Evolutionary conservation across 2,113 vertebrate species (phyloP), one percentile per base, ranked within the genome.

Genomic region (Dasypus novemcinctus): DNA sequence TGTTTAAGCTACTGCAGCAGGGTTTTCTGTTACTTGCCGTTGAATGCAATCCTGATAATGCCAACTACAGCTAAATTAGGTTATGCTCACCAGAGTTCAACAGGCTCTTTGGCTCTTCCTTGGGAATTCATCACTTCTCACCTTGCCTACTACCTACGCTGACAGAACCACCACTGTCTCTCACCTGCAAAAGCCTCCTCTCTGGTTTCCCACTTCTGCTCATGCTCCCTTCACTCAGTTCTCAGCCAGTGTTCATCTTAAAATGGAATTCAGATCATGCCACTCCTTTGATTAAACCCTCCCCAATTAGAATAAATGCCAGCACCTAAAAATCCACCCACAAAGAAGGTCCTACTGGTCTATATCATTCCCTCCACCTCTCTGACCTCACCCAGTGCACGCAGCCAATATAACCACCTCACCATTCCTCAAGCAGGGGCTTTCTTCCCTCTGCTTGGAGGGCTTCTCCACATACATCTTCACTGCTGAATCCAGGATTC

Each of bases 51-150:
- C 71, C 49, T 13, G 25, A 6, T 14, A 87, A 54, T 7, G 31
- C 3, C 25, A 46, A 29, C 54, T 12, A 17, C 0, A 0, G 59
- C 12, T 25, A 31, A 5, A 23, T 7, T 12, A 10, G 1, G 13
- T 29, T 5, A 36, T 2, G 17, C 52, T 59, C 9, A 82, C 61
- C 54, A 72, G 43, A 71, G 31, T 49, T 10, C 36, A 87, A 69
- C 49, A 61, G 85, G 20, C 25, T 46, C 54, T 7, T 0, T 5
- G 29, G 54, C 18, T 68, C 86, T 38, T 8, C 63, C 87, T 61
- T 61, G 46, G 41, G 49, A 87, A 43, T 20, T 25, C 93, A n/a
- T 68, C 57, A 57, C 29, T 17, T 69, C 29, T 38, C 52, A 20
- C 41, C 49, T 3, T 23, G 49, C 57, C n/a, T 78, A 23, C 41